Base-by-base conservation (phyloP, 2,113 vertebrate species). In the Pelecanoides urinatrix region DNA sequence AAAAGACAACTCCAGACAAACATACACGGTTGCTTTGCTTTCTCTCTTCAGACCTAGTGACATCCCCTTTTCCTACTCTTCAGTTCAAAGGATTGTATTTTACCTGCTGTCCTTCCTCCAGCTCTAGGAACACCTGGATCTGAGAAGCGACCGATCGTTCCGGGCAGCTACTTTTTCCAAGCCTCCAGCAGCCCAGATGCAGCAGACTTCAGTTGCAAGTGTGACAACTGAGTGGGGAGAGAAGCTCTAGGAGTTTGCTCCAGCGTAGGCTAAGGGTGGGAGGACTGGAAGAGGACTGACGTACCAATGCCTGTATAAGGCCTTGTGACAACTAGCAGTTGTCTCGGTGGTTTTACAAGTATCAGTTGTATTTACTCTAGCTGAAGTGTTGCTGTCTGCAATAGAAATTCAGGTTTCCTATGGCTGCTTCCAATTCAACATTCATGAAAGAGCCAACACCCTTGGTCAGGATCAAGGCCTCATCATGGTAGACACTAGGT, bases 391-490 rank as follows among this genome's bases (percentile, higher is more conserved):
- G 73, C 66, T 4, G 25, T 62, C 89, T 94, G 85, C 50, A 89
- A 67, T 4, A 91, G 84, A 89, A 91, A 92, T 82, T 90, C 80
- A 90, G 70, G 66, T 89, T 89, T 94, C 58, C 42, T 88, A 45
- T 62, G 45, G 29, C 84, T 79, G 91, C 66, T 95, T 91, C 89
- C 67, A 91, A 50, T 79, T 70, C 58, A 90, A n/a, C 62, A 86
- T 76, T 89, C 87, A 84, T 66, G 62, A 90, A 91, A 66, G 66
- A 95, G 78, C 53, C 92, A 92, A 94, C 96, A 79, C 95, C 92
- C 86, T 75, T 72, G 61, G 73, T 81, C 67, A 91, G 77, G 89
- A 96, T 94, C 80, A 96, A 95, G 91, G 87, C 45, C 53, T 92
- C 71, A 36, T 71, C 77, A 55, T 61, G 66, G 77, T 55, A 91